These are phyloP conservation scores for Trachemys scripta DNA, from an alignment of 2,113 vertebrate species.

Conservation along the genomic window DNA sequence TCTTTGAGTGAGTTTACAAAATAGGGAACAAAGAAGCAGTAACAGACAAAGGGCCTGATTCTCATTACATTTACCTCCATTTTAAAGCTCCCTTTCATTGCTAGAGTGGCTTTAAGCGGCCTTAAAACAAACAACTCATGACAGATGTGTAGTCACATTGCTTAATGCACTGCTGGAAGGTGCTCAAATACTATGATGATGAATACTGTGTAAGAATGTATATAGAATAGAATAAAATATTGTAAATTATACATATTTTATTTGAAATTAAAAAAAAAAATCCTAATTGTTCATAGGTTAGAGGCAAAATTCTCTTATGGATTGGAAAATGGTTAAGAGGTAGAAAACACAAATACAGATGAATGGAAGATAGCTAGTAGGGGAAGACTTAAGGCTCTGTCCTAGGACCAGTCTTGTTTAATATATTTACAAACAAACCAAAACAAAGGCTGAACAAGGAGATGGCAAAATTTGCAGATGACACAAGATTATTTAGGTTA, in stretches of 20 bases:
- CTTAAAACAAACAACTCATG: neutral
- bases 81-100: neutral
- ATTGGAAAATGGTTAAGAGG: neutral
- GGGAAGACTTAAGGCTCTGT: neutral
- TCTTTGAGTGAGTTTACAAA: neutral
- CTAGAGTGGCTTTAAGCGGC: neutral
- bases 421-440: neutral
- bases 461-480: neutral
- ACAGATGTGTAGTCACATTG: too few species aligned
- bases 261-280: too few species aligned
- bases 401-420: neutral
- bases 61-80: neutral
- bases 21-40: neutral
- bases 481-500: neutral
- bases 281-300: neutral
- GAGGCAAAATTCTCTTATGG: neutral
- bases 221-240: neutral
- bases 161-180: too few species aligned
- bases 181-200: neutral
- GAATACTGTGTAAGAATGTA: neutral
- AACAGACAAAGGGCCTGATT: neutral
- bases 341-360: neutral
- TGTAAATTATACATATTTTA: too few species aligned
- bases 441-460: neutral
- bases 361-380: neutral